Percentiles rank a stretch among this genome's conserved stretches.
phyloP scores from a whole-genome alignment of 2,888 invertebrate species.

The Drosophila yooni region DNA sequence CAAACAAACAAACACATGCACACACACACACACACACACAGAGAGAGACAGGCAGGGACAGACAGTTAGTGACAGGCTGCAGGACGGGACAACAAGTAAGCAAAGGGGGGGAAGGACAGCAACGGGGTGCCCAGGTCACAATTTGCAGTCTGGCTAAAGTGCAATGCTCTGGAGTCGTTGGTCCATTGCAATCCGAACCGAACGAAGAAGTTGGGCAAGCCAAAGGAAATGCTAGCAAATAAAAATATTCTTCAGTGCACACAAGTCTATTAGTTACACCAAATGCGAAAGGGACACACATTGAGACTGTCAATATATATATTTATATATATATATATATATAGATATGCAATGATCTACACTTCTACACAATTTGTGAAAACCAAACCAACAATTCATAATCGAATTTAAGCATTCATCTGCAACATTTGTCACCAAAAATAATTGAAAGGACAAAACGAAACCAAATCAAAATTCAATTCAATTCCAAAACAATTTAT shows the following conservation, averaged over 20 bases:
- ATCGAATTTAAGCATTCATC: background rate
- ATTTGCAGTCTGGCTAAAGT: slow-evolving; percentile 51
- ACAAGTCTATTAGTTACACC: slow-evolving; percentile 51
- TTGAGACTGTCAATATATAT: background rate
- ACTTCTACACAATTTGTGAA: background rate
- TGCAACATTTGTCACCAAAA: background rate
- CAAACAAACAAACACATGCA: slow-evolving; percentile 22
- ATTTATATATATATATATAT: background rate
- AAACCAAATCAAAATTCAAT: slow-evolving; percentile 40
- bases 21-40: background rate
- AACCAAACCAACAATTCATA: background rate
- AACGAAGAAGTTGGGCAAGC: background rate
- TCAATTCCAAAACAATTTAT: slow-evolving; percentile 56
- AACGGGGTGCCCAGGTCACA: slow-evolving; percentile 34
- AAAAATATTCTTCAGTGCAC: slow-evolving; percentile 28
- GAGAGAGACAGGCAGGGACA: slow-evolving; percentile 15
- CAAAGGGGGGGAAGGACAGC: background rate
- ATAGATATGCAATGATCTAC: background rate
- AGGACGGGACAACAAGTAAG: background rate
- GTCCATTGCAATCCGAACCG: slow-evolving; percentile 19
- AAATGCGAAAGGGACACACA: too few relatives aligned
- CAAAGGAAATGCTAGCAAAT: slow-evolving; percentile 10
- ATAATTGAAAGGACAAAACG: slow-evolving; percentile 24
- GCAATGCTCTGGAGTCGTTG: slow-evolving; percentile 49
- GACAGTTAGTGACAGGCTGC: slow-evolving; percentile 40